These are phyloP conservation scores for Macrophya alboannulata DNA, from an alignment of 2,888 invertebrate species.

Conservation along the genomic window DNA sequence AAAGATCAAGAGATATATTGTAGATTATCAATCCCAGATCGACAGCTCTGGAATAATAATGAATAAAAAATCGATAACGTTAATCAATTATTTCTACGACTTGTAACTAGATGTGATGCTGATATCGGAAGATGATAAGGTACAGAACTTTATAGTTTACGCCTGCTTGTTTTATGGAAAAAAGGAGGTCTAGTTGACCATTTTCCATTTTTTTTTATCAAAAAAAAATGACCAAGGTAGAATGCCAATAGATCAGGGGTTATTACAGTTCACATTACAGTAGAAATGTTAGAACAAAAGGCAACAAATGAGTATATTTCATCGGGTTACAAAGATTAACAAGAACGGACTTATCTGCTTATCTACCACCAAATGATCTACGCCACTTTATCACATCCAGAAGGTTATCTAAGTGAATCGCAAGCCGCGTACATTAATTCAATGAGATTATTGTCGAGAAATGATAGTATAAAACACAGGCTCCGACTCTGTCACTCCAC, in stretches of 20 bases:
- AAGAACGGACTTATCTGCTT: background rate
- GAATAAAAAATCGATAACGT: background rate
- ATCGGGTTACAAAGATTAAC: background rate
- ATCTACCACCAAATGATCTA: background rate
- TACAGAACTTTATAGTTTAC: background rate
- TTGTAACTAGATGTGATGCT: background rate
- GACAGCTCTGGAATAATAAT: background rate
- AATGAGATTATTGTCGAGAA: background rate
- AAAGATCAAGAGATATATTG: background rate
- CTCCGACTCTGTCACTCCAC: constrained; percentile 45
- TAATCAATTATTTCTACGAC: background rate
- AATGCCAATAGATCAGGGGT: background rate
- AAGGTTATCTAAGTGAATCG: background rate
- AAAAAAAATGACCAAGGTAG: too few relatives aligned
- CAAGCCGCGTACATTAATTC: background rate
- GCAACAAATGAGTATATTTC: too few relatives aligned
- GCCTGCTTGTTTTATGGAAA: background rate
- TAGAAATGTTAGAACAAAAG: too few relatives aligned
- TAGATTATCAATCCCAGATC: background rate
- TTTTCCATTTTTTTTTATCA: too few relatives aligned
- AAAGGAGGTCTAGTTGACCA: background rate
- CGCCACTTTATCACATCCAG: background rate
- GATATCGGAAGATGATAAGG: background rate
- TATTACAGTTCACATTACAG: background rate
- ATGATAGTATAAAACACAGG: constrained; percentile 43